Percentiles rank a stretch among this genome's conserved stretches.
These are phyloP conservation scores for Cyrtodaria siliqua DNA, from an alignment of 2,888 invertebrate species.

Conservation along the genomic window DNA sequence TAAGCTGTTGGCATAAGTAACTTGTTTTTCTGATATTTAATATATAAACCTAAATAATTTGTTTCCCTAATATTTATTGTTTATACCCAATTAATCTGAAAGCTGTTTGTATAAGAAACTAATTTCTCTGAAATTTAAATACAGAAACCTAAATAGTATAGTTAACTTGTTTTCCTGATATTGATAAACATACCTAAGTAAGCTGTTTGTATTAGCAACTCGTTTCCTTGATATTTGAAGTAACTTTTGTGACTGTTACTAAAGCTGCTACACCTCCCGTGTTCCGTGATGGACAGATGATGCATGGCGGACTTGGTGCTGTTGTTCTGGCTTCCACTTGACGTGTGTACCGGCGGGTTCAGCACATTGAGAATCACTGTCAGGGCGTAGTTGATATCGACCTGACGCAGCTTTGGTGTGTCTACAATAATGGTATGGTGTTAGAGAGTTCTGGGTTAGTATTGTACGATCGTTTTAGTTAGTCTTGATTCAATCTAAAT, in stretches of 20 bases:
- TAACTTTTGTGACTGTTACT: constrained; percentile 70
- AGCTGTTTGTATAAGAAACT: too few species aligned
- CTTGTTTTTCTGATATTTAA: too few species aligned
- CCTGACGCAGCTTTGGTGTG: constrained; percentile 94
- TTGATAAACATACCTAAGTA: constrained; percentile 86
- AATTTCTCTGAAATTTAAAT: too few species aligned
- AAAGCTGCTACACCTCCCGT: constrained; percentile 78
- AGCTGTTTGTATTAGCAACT: constrained; percentile 86
- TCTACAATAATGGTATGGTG: constrained; percentile 95
- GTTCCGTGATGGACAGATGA: constrained; percentile 79
- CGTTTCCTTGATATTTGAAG: constrained; percentile 68
- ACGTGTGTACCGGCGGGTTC: constrained; percentile 86
- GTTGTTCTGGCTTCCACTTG: constrained; percentile 77
- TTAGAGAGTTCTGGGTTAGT: too few species aligned
- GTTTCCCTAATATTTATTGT: too few species aligned
- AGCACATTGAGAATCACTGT: constrained; percentile 96
- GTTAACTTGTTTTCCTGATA: neutral
- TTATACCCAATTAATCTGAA: too few species aligned
- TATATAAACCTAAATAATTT: too few species aligned
- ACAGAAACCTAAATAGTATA: too few species aligned
- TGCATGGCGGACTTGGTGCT: constrained; percentile 80
- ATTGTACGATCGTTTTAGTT: too few species aligned
- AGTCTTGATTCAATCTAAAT: too few species aligned
- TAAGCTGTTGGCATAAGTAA: too few species aligned
- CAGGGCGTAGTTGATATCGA: constrained; percentile 96